These are phyloP conservation scores for Phaedon cochleariae DNA, from an alignment of 2,888 invertebrate species.

Conservation along the genomic window DNA sequence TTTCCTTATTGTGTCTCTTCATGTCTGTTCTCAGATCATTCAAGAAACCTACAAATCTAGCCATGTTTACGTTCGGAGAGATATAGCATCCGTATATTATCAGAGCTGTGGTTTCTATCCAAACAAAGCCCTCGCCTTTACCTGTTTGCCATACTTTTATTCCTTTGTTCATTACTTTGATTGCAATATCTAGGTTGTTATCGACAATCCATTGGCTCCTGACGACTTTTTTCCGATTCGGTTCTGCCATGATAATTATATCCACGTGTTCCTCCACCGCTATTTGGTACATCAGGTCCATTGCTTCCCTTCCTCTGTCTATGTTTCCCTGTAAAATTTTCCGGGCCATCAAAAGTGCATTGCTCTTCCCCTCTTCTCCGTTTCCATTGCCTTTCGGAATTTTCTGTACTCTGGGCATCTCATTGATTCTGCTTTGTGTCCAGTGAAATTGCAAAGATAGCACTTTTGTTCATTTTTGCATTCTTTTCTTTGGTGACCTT, in stretches of 20 bases:
- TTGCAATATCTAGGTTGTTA: slow-evolving; percentile 12
- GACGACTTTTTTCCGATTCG: slow-evolving; percentile 11
- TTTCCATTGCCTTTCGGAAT: not conserved
- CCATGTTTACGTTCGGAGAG: slow-evolving; percentile 10
- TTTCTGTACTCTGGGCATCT: slow-evolving; percentile 22
- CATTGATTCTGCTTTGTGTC: slow-evolving; percentile 26
- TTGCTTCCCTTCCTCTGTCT: slow-evolving; percentile 13
- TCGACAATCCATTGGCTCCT: slow-evolving; percentile 5
- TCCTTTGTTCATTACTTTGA: not conserved
- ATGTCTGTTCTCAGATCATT: not conserved
- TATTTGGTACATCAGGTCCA: slow-evolving; percentile 23
- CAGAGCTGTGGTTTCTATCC: slow-evolving; percentile 14
- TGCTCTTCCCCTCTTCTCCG: slow-evolving; percentile 11
- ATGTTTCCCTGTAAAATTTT: slow-evolving; percentile 17
- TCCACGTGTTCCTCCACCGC: slow-evolving; percentile 17
- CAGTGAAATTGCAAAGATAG: slow-evolving; percentile 20
- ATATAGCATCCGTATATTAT: slow-evolving; percentile 17
- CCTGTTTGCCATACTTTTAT: not conserved
- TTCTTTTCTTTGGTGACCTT: slow-evolving; percentile 30
- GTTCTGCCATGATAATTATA: slow-evolving; percentile 26
- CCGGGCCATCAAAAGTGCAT: not conserved
- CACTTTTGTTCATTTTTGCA: slow-evolving; percentile 29
- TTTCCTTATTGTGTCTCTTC: slow-evolving; percentile 13
- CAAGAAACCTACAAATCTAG: not conserved
- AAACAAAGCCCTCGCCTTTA: slow-evolving; percentile 6